Evolutionary conservation across 2,113 vertebrate genomes (phyloP).

Genomic region (Morone chrysops): DNA sequence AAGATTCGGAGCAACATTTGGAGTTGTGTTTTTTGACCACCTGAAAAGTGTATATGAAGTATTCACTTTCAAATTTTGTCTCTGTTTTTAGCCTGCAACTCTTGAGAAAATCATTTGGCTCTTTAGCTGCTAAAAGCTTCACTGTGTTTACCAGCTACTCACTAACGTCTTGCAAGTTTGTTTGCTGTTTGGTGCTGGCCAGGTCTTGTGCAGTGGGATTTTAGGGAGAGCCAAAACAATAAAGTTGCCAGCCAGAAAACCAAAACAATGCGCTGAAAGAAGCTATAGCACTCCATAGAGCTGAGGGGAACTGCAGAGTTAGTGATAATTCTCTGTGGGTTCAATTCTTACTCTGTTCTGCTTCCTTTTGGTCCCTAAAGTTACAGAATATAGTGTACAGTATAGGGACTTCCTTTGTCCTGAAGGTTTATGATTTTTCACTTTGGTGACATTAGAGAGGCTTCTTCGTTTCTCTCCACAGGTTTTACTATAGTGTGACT

Average conservation of each 20-base stretch:
- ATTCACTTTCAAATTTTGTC: not conserved
- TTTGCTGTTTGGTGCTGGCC: not conserved
- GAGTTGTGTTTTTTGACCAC: not conserved
- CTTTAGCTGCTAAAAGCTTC: not conserved
- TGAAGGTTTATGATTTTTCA: not conserved
- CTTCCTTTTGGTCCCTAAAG: conserved; percentile 9
- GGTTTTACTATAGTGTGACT: not conserved
- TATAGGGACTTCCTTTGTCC: not conserved
- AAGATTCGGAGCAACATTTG: not conserved
- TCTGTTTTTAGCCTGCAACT: not conserved
- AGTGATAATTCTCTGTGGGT: not conserved
- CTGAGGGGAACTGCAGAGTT: not conserved
- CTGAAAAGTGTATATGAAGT: not conserved
- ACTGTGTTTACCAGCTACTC: not conserved
- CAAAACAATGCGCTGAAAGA: not conserved
- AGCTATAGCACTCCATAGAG: not conserved
- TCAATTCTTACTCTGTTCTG: not conserved
- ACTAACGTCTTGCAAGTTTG: not conserved
- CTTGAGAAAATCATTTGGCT: not conserved
- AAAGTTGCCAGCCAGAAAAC: not conserved
- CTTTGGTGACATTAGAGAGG: conserved; percentile 11
- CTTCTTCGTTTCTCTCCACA: not conserved
- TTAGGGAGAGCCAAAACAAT: not conserved
- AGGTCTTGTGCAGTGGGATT: not conserved
- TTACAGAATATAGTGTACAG: not conserved